Conservation (phyloP, 2,888 invertebrate genomes). For the Pyrrhia umbra region DNA sequence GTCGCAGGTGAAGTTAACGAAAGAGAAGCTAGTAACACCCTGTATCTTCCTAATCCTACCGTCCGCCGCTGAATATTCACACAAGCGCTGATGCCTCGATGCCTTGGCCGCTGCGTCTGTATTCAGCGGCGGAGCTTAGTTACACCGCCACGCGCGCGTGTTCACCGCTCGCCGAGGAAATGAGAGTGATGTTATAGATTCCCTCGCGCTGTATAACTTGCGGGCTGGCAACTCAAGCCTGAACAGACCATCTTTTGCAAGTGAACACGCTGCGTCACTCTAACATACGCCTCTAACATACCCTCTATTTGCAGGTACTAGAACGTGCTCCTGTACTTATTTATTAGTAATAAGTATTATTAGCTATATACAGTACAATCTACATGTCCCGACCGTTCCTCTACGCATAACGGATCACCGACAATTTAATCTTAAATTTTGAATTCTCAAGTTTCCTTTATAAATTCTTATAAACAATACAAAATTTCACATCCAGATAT, state of each 20-base stretch:
- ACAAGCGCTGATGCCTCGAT: slow-evolving; percentile 1
- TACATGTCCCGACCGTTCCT: slow-evolving; percentile 80
- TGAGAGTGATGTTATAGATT: too few relatives aligned
- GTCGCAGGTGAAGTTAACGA: slow-evolving; percentile 46
- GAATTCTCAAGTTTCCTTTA: slow-evolving; percentile 31
- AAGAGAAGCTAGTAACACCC: slow-evolving; percentile 83
- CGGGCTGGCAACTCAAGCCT: not conserved
- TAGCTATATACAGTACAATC: slow-evolving; percentile 83
- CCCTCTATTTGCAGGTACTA: slow-evolving; percentile 73
- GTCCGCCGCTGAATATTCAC: slow-evolving; percentile 61
- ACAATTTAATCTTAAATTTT: slow-evolving; percentile 22
- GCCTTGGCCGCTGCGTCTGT: slow-evolving; percentile 40
- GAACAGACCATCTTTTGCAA: slow-evolving; percentile 7
- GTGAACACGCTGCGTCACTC: slow-evolving; percentile 59
- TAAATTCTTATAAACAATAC: slow-evolving; percentile 46
- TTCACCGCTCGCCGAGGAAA: slow-evolving; percentile 50
- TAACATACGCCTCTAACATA: slow-evolving; percentile 67
- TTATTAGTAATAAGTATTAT: slow-evolving; percentile 75
- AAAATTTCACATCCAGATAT: slow-evolving; percentile 44
- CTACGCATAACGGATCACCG: slow-evolving; percentile 55
- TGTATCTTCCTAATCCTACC: slow-evolving; percentile 77
- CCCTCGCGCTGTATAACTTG: not conserved
- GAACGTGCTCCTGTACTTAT: slow-evolving; percentile 71
- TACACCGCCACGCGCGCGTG: slow-evolving; percentile 54
- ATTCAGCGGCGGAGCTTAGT: slow-evolving; percentile 59